Conservation (phyloP, 2,888 invertebrate genomes). For the Poecilobothrus nobilitatus region DNA sequence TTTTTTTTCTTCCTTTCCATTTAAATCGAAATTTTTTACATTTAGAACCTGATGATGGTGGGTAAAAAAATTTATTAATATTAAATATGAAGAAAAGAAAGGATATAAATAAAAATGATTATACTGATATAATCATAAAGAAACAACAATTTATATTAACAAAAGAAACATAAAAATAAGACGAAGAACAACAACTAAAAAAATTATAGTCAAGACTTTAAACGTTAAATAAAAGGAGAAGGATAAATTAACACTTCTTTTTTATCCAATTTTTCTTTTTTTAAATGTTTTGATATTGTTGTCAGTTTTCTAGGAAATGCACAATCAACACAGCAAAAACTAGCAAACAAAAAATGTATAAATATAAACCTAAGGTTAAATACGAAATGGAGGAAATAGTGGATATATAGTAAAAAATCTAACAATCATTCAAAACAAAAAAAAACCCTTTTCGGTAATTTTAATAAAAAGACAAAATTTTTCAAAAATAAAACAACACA, state of each 20-base stretch:
- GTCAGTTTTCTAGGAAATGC: background rate
- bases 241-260: background rate
- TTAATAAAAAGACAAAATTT: background rate
- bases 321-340: background rate
- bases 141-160: background rate
- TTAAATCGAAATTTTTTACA: background rate
- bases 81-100: background rate
- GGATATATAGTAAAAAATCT: too few relatives aligned
- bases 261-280: too few relatives aligned
- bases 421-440: background rate
- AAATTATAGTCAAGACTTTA: background rate
- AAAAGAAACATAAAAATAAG: background rate
- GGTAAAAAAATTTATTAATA: background rate
- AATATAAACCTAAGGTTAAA: background rate
- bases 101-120: background rate
- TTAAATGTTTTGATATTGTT: background rate
- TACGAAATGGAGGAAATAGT: too few relatives aligned
- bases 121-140: background rate
- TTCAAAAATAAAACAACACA: too few relatives aligned
- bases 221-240: background rate
- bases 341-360: background rate
- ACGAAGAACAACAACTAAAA: background rate
- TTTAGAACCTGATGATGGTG: background rate
- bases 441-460: too few relatives aligned
- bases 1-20: background rate